A percentile compares a stretch with the other conserved stretches of the same genome.
These are phyloP conservation scores for Eidolon helvum DNA, from an alignment of 2,113 vertebrate genomes.

Conservation along the genomic window DNA sequence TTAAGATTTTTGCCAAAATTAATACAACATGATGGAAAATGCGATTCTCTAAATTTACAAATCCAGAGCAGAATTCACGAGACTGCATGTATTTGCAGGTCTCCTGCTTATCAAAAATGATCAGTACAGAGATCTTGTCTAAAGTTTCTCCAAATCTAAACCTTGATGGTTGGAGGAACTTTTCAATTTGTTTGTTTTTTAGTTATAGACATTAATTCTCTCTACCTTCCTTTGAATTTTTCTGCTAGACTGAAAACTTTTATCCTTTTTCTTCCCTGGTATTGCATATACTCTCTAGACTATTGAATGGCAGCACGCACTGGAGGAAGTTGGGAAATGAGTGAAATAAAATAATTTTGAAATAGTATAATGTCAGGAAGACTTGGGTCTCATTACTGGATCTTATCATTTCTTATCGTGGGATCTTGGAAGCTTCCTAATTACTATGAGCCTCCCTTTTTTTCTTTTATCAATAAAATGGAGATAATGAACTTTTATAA, in stretches of 20 bases:
- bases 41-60: not conserved
- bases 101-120: not conserved
- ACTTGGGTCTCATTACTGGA: not conserved
- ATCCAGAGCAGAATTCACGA: not conserved
- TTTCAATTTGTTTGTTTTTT: not conserved
- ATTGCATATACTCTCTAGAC: not conserved
- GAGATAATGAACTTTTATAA: not conserved
- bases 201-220: not conserved
- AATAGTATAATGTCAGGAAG: not conserved
- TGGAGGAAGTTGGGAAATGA: not conserved
- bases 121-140: not conserved
- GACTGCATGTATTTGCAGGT: not conserved
- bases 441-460: not conserved
- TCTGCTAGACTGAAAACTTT: not conserved
- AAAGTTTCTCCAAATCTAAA: not conserved
- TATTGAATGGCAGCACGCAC: not conserved
- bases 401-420: not conserved
- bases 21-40: not conserved
- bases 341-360: not conserved
- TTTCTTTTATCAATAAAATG: not conserved
- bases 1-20: not conserved
- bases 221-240: not conserved
- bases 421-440: not conserved
- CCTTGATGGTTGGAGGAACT: not conserved
- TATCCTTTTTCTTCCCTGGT: not conserved